phyloP scores from a whole-genome alignment of 37 sponge, comb jelly and placozoan species.

The Oopsacas minuta region DNA sequence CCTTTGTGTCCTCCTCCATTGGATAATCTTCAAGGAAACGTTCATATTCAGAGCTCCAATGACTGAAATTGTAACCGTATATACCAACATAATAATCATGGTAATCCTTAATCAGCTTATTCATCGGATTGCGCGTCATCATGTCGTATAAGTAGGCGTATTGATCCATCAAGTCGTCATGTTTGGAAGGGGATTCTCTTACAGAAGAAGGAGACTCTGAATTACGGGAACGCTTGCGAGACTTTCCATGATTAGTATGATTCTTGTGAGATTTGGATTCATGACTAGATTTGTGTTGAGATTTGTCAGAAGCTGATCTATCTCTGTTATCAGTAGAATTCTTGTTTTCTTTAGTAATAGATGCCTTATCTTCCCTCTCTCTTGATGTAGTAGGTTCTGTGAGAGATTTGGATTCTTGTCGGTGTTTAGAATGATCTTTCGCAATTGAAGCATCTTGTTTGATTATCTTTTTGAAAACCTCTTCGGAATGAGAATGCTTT shows the following conservation, averaged over 20 bases:
- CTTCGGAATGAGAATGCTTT: not conserved
- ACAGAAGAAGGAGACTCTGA: not conserved
- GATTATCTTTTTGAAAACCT: not conserved
- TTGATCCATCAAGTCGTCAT: not conserved
- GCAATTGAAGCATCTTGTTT: not conserved
- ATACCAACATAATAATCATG: not conserved
- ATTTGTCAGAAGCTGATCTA: not conserved
- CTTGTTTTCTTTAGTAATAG: not conserved
- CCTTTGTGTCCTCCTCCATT: slow-evolving; percentile 11
- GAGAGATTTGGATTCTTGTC: not conserved
- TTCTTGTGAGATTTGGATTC: not conserved
- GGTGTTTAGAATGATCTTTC: not conserved
- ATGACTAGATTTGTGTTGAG: not conserved
- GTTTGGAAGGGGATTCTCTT: not conserved
- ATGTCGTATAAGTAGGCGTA: slow-evolving; percentile 18
- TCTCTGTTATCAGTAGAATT: not conserved
- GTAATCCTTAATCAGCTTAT: not conserved
- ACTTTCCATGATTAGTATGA: not conserved
- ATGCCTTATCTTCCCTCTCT: not conserved
- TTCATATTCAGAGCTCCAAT: slow-evolving; percentile 4
- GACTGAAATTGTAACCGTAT: not conserved
- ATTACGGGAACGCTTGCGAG: not conserved
- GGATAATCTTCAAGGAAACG: not conserved
- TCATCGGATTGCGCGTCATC: slow-evolving; percentile 11
- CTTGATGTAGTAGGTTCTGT: not conserved